Percentiles rank a stretch among this genome's conserved stretches.
These are phyloP conservation scores for Sebastes cheni DNA, from an alignment of 2,797 vertebrate species.

Conservation along the genomic window DNA sequence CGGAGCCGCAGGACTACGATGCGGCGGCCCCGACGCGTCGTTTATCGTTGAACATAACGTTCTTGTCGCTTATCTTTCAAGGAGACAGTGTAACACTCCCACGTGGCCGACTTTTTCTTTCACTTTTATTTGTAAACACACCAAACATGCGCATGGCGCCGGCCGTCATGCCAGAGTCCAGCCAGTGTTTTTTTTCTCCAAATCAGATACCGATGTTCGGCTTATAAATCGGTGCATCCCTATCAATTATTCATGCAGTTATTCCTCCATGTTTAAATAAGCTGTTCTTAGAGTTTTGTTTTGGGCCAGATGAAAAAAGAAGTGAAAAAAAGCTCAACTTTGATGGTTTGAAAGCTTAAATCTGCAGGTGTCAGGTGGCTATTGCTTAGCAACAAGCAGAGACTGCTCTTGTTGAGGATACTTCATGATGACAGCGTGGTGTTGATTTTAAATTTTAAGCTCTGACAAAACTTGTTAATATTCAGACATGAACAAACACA, in stretches of 20 bases:
- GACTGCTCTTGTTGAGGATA: constrained; percentile 27
- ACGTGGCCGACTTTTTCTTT: too few species aligned
- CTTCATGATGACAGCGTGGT: not conserved
- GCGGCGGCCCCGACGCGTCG: accelerated
- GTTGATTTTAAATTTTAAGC: constrained; percentile 13
- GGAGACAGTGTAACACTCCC: too few species aligned
- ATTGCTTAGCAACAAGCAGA: constrained; percentile 71
- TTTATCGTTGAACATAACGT: too few species aligned
- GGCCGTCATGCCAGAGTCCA: too few species aligned
- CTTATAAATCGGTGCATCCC: too few species aligned
- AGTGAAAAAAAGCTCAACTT: not conserved
- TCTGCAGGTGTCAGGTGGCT: constrained; percentile 33
- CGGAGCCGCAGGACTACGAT: too few species aligned
- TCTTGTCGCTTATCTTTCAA: too few species aligned
- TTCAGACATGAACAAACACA: constrained; percentile 15
- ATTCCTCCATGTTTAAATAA: constrained; percentile 1
- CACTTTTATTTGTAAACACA: too few species aligned
- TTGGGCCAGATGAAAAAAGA: not conserved
- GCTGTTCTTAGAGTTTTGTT: not conserved
- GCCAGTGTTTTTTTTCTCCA: too few species aligned
- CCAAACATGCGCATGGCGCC: too few species aligned
- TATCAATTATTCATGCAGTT: not conserved
- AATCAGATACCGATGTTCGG: too few species aligned
- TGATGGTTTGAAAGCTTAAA: not conserved
- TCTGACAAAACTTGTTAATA: constrained; percentile 8